phyloP scores from a whole-genome alignment of 1,140 invertebrate genomes.

The Ruditapes philippinarum region DNA sequence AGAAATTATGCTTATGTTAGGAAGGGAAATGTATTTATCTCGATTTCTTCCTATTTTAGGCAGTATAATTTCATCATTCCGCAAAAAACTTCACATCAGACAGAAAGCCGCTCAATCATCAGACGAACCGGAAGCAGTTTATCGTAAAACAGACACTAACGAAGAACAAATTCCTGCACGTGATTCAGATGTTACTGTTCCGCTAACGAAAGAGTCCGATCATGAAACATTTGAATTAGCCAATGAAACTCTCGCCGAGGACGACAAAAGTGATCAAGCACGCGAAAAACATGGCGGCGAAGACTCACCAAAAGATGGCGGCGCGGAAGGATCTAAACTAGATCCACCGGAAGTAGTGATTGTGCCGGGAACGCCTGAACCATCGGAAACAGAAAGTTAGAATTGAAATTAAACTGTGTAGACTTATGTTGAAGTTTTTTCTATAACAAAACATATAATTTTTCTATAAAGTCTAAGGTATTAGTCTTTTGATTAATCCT shows the following conservation, averaged over 20 bases:
- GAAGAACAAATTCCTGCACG: background rate
- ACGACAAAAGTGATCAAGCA: constrained; percentile 1
- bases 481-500: no score
- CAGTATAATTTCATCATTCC: constrained; percentile 53
- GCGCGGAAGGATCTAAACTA: constrained; percentile 45
- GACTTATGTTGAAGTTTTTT: no score
- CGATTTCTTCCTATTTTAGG: constrained; percentile 23
- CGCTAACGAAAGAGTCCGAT: constrained; percentile 51
- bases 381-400: constrained; percentile 10
- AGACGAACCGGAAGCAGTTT: constrained; percentile 59
- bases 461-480: no score
- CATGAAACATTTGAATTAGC: constrained; percentile 60
- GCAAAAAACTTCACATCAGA: constrained; percentile 56
- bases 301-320: constrained; percentile 44
- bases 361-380: constrained; percentile 53
- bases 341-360: constrained; percentile 58
- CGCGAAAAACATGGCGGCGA: background rate
- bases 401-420: background rate
- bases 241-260: constrained; percentile 34
- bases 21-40: background rate
- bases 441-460: no score
- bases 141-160: constrained; percentile 58
- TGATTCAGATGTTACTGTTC: constrained; percentile 25
- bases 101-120: background rate
- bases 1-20: no score